Evolutionary conservation across 2,113 vertebrate species (phyloP).

Genomic region (Thunnus thynnus): DNA sequence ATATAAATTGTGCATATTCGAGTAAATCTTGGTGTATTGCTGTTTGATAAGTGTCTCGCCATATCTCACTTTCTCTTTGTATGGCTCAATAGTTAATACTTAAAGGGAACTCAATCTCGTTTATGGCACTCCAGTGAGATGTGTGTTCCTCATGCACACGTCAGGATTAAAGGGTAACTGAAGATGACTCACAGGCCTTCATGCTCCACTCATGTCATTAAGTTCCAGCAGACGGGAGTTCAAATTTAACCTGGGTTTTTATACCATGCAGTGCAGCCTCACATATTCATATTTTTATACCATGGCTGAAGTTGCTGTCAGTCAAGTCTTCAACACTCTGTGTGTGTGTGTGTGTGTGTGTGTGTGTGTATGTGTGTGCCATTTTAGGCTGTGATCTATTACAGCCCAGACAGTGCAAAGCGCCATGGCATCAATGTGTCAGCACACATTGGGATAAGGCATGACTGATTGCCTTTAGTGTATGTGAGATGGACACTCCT

Average conservation of each 20-base stretch:
- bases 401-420: slow-evolving; percentile 66
- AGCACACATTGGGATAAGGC: slow-evolving; percentile 52
- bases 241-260: slow-evolving; percentile 59
- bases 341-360: slow-evolving; percentile 35
- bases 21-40: neutral
- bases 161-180: slow-evolving; percentile 45
- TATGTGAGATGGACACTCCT: slow-evolving; percentile 66
- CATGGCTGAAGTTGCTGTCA: slow-evolving; percentile 60
- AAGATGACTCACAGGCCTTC: slow-evolving; percentile 41
- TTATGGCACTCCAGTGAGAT: neutral
- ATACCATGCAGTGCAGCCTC: slow-evolving; percentile 16
- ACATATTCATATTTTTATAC: slow-evolving; percentile 58
- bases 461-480: slow-evolving; percentile 56
- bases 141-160: slow-evolving; percentile 19
- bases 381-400: slow-evolving; percentile 61
- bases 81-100: neutral
- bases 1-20: neutral
- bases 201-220: neutral
- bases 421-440: slow-evolving; percentile 50
- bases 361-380: slow-evolving; percentile 29
- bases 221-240: slow-evolving; percentile 42
- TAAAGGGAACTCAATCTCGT: neutral
- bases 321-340: slow-evolving; percentile 41
- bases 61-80: neutral
- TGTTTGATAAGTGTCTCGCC: neutral